Percentiles rank a stretch among this genome's conserved stretches.
Evolutionary conservation across 2,888 invertebrate genomes (phyloP).

Genomic region (Nebria salina): DNA sequence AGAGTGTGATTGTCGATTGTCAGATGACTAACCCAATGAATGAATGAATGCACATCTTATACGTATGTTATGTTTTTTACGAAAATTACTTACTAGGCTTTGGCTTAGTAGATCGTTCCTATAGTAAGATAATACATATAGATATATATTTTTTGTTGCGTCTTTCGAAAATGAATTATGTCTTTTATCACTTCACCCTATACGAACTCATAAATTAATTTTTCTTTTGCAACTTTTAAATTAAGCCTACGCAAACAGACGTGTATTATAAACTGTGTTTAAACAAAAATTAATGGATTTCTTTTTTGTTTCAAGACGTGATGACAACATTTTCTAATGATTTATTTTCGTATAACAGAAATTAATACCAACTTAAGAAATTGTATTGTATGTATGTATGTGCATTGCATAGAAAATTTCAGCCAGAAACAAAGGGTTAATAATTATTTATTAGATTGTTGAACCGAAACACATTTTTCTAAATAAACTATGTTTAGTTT

Average conservation of each 20-base stretch:
- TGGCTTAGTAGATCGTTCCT: neutral
- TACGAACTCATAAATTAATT: conserved; percentile 36
- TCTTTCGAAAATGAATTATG: conserved; percentile 28
- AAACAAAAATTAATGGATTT: conserved; percentile 40
- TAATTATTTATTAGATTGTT: neutral
- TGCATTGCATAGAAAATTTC: too few species aligned
- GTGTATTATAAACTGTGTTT: conserved; percentile 34
- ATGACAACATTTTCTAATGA: neutral
- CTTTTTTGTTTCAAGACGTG: conserved; percentile 25
- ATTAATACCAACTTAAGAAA: conserved; percentile 14
- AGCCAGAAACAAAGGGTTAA: too few species aligned
- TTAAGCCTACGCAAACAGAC: conserved; percentile 44
- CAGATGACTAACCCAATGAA: neutral
- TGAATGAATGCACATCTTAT: neutral
- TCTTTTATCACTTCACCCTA: conserved; percentile 29
- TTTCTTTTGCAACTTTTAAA: conserved; percentile 23
- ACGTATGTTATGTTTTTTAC: neutral
- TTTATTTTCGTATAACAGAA: conserved; percentile 9
- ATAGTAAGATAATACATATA: neutral
- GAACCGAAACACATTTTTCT: neutral
- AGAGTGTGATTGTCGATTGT: neutral
- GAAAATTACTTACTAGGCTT: neutral
- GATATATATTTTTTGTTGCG: neutral
- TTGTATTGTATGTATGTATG: neutral
- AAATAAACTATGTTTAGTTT: neutral